These are phyloP conservation scores for Melanostigma gelatinosum DNA, from an alignment of 2,113 vertebrate genomes.

Conservation along the genomic window DNA sequence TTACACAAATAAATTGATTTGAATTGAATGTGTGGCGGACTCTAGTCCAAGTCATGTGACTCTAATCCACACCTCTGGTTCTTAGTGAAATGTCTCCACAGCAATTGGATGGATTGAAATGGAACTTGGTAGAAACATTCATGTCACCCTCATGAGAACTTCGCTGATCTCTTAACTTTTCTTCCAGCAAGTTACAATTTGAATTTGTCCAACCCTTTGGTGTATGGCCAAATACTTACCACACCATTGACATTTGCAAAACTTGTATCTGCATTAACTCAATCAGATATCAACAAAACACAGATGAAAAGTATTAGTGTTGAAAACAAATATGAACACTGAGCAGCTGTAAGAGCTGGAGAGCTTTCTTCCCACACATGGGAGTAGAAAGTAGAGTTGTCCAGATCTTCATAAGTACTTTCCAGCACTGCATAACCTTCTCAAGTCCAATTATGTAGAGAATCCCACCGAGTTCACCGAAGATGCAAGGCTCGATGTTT, in stretches of 20 bases:
- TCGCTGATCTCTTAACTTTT: no score
- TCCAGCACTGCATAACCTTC: constrained; percentile 40
- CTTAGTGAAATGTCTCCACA: no score
- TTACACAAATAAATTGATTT: no score
- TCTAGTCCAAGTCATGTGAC: no score
- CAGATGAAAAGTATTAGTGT: not conserved
- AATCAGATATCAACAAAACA: not conserved
- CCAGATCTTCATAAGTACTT: constrained; percentile 51
- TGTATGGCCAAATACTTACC: no score
- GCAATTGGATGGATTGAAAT: no score
- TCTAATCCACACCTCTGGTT: no score
- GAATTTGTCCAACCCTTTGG: no score
- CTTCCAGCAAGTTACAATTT: no score
- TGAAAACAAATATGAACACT: not conserved
- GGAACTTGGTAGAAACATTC: no score
- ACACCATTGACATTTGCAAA: not conserved
- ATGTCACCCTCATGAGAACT: no score
- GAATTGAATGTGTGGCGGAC: no score
- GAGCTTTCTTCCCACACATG: not conserved
- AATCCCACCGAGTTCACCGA: constrained; percentile 36
- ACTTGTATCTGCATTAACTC: not conserved
- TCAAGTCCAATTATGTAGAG: constrained; percentile 60
- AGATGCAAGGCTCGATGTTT: constrained; percentile 31
- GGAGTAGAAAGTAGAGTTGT: constrained; percentile 19
- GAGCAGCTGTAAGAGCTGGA: not conserved